Conservation (phyloP, 1,140 invertebrate genomes). For the Nasonia longicornis region DNA sequence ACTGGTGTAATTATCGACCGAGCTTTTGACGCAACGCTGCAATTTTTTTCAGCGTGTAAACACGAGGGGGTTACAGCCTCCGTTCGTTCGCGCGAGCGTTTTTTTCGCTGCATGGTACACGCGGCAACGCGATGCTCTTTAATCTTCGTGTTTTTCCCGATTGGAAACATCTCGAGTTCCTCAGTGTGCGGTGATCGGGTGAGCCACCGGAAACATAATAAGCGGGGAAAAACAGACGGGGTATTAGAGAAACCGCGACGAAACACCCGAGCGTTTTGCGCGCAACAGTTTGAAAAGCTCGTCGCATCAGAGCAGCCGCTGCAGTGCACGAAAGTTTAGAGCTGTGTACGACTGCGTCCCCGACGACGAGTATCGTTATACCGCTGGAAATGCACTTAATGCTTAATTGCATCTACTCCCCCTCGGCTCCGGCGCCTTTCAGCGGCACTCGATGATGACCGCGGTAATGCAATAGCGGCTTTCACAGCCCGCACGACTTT, state of each 20-base stretch:
- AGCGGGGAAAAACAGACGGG: neutral
- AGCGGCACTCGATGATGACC: slow-evolving; percentile 36
- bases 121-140: no score
- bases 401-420: slow-evolving; percentile 41
- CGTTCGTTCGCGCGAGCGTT: no score
- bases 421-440: slow-evolving; percentile 16
- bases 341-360: neutral
- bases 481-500: neutral
- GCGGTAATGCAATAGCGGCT: slow-evolving; percentile 36
- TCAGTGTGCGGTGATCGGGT: no score
- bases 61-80: no score
- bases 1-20: slow-evolving; percentile 25
- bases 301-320: neutral
- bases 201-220: no score
- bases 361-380: slow-evolving; percentile 22
- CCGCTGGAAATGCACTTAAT: slow-evolving; percentile 40
- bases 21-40: neutral
- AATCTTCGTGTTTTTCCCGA: no score
- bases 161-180: no score
- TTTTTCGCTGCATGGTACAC: no score
- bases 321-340: neutral
- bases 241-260: slow-evolving; percentile 5
- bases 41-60: neutral
- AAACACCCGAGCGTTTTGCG: neutral
- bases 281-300: slow-evolving; percentile 24